Evolutionary conservation across 2,113 vertebrate species (phyloP).

Genomic region (Ancistrus triradiatus): DNA sequence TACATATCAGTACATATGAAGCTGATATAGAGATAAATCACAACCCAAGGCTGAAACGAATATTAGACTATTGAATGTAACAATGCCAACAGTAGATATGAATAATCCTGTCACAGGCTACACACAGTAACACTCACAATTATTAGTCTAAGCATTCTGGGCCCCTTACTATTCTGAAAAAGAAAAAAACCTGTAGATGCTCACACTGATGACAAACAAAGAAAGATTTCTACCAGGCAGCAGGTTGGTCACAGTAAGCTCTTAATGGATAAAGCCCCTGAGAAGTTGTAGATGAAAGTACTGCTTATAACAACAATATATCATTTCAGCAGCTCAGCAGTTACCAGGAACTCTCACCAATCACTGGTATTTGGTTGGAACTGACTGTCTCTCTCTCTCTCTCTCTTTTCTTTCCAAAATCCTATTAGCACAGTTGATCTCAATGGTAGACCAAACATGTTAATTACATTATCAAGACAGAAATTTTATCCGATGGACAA

Average conservation of each 20-base stretch:
- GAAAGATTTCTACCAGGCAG: neutral
- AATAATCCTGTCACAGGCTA: no score
- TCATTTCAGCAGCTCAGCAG: conserved; percentile 23
- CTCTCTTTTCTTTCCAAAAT: neutral
- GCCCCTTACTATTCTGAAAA: neutral
- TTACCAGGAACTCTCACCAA: conserved; percentile 18
- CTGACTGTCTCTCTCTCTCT: neutral
- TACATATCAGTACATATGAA: no score
- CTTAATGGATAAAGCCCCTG: neutral
- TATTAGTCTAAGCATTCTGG: no score
- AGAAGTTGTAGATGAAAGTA: conserved; percentile 29
- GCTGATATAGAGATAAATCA: no score
- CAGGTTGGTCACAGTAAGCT: neutral
- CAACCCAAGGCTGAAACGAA: no score
- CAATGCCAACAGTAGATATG: no score
- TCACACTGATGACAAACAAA: neutral
- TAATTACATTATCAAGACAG: neutral
- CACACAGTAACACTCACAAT: no score
- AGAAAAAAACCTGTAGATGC: neutral
- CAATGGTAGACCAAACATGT: neutral
- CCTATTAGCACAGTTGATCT: neutral
- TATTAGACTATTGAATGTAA: no score
- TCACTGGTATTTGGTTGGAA: conserved; percentile 13
- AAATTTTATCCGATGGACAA: conserved; percentile 6
- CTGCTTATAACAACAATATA: conserved; percentile 9